Conservation (phyloP, 2,797 vertebrate species). For the Gymnodraco acuticeps region DNA sequence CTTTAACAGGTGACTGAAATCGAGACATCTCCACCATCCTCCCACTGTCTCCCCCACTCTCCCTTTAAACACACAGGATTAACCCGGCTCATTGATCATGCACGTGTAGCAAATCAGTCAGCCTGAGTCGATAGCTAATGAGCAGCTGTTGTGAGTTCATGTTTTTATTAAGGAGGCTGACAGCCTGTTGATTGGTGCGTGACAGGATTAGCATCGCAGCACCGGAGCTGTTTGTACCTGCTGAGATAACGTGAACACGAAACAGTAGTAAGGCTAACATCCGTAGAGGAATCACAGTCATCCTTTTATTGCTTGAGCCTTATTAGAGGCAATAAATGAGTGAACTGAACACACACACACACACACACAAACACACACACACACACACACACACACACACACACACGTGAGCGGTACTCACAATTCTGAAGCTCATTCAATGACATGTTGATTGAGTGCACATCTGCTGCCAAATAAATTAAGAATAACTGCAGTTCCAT, state of each 20-base stretch:
- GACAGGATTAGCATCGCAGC: slow-evolving; percentile 11
- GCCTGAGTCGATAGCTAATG: slow-evolving; percentile 60
- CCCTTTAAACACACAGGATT: slow-evolving; percentile 46
- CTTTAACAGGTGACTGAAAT: slow-evolving; percentile 57
- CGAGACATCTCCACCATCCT: slow-evolving; percentile 43
- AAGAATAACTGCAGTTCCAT: background rate
- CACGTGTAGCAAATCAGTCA: slow-evolving; percentile 49
- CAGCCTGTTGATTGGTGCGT: slow-evolving; percentile 27
- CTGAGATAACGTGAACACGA: slow-evolving; percentile 36
- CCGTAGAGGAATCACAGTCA: slow-evolving; percentile 1
- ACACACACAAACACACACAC: background rate
- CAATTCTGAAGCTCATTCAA: slow-evolving; percentile 5
- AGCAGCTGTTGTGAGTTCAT: slow-evolving; percentile 57
- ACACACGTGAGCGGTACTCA: background rate
- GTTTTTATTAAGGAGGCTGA: slow-evolving; percentile 68
- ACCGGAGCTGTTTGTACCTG: slow-evolving; percentile 21
- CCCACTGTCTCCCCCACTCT: slow-evolving; percentile 5
- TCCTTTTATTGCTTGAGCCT: slow-evolving; percentile 11
- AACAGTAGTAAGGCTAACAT: slow-evolving; percentile 29
- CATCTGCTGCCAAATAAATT: slow-evolving; percentile 14
- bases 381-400: slow-evolving; percentile 1
- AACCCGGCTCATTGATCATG: slow-evolving; percentile 52
- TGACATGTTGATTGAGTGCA: slow-evolving; percentile 27
- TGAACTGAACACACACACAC: background rate
- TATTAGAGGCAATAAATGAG: slow-evolving; percentile 33